These are phyloP conservation scores for Ditylenchus weischeri DNA, from an alignment of 2,888 invertebrate species.

Conservation along the genomic window DNA sequence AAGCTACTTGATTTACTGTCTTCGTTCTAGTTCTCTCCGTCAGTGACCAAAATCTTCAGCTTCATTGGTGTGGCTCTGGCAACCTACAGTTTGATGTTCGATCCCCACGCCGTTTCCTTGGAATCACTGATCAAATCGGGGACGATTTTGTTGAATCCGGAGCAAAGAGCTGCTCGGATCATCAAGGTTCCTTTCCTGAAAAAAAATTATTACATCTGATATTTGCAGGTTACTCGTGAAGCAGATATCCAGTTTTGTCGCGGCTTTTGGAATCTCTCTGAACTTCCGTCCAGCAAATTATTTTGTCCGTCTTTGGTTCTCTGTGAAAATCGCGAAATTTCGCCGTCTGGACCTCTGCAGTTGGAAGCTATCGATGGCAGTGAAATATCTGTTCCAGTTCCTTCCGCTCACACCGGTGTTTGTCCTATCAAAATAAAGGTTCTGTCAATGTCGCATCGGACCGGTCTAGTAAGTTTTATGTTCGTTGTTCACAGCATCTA, in stretches of 20 bases:
- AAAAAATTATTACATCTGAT: background rate
- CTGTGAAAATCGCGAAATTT: constrained; percentile 78
- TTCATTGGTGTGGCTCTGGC: constrained; percentile 84
- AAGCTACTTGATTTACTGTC: background rate
- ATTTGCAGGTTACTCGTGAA: constrained; percentile 71
- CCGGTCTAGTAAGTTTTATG: constrained; percentile 61
- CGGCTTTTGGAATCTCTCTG: constrained; percentile 71
- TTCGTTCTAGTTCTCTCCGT: constrained; percentile 74
- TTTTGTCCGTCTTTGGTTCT: constrained; percentile 79
- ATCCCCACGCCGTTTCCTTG: constrained; percentile 63
- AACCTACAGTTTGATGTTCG: constrained; percentile 86
- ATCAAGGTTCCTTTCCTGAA: constrained; percentile 67
- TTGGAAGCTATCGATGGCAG: constrained; percentile 66
- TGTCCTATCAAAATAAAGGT: constrained; percentile 78
- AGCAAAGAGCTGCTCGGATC: constrained; percentile 80
- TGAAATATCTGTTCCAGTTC: constrained; percentile 73
- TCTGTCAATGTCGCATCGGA: constrained; percentile 75
- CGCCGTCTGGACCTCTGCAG: constrained; percentile 72
- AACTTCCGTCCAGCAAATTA: constrained; percentile 71
- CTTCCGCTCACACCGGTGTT: constrained; percentile 78
- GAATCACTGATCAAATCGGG: constrained; percentile 57
- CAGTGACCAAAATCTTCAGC: constrained; percentile 77
- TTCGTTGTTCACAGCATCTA: too few species aligned
- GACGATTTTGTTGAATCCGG: constrained; percentile 60
- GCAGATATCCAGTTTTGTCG: constrained; percentile 92